These are phyloP conservation scores for Cryptotermes secundus DNA, from an alignment of 1,140 invertebrate genomes.

Conservation along the genomic window DNA sequence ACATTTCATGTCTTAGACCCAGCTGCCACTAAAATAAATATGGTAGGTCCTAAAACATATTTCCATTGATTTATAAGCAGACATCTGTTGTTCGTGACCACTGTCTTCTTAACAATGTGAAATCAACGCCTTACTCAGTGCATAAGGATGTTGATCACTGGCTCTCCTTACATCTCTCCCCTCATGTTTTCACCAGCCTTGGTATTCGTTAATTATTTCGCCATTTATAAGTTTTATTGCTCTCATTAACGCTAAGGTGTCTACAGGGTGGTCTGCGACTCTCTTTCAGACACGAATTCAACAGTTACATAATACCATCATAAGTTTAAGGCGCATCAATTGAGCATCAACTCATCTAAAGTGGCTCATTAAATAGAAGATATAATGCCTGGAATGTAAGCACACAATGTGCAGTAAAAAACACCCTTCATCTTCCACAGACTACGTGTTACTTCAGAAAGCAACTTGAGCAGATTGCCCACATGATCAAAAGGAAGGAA, in stretches of 20 bases:
- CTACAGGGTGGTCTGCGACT: background rate
- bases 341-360: background rate
- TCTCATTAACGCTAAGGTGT: background rate
- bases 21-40: no score
- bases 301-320: background rate
- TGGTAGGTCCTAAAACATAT: no score
- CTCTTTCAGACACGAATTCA: background rate
- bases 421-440: background rate
- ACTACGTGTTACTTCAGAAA: background rate
- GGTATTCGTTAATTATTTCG: background rate
- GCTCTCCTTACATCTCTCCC: background rate
- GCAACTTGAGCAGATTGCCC: background rate
- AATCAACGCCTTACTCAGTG: background rate
- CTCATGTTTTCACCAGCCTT: background rate
- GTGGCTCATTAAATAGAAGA: background rate
- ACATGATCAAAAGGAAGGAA: background rate
- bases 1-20: no score
- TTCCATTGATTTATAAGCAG: background rate
- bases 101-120: background rate
- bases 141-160: background rate
- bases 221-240: constrained; percentile 17
- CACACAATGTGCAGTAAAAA: background rate
- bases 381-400: background rate
- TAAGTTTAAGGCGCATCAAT: background rate
- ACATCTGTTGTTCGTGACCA: background rate